Base-by-base conservation (phyloP, 64 coral and sea anemone genomes). In the Montipora foliosa region DNA sequence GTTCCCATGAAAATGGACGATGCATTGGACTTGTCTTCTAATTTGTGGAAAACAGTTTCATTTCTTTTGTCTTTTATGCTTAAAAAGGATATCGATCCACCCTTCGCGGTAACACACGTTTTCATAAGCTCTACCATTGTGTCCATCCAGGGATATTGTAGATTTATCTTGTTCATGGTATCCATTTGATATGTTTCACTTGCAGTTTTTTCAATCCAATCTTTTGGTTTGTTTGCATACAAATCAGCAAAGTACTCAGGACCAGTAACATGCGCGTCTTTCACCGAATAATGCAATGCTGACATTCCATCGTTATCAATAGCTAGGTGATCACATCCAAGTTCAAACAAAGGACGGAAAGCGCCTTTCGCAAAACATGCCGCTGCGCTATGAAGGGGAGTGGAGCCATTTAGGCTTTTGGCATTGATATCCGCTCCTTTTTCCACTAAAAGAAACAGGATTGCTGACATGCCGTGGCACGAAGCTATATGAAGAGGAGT, bases 401-500 rank as follows among this genome's bases (percentile, higher is more conserved):
- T 96, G 4, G 79, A 89, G 8, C 91, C 87, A 87, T 93, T 93
- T 1, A 57, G 17, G 6, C 67, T 86, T 55, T 20, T 77, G 29
- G 44, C 73, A 79, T 93, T 82, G 3, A 90, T 67, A 45, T 90
- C 49, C 46, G 55, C 81, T 13, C 71, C 62, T 15, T 76, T 10
- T 2, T 58, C 49, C 9, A 84, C 74, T 9, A 90, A 80, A 75
- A 93, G 91, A 12, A 79, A 9, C 0, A 69, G 6, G 4, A 96
- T 8, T 3, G 89, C 29, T 59, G 55, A 21, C 13, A 12, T 37
- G 5, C 75, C 81, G 8, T 49, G 82, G 60, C 95, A 96, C 2
- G 90, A 81, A 47, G 94, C 94, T 75, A 95, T n/a, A 60, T 95
- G 94, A 3, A 92, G 67, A 48, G 94, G 83, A 19, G 81, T 83